Evolutionary conservation across 2,797 vertebrate species (phyloP), one percentile per base, ranked within the genome.

Genomic region (Petrocephalus sullivani): DNA sequence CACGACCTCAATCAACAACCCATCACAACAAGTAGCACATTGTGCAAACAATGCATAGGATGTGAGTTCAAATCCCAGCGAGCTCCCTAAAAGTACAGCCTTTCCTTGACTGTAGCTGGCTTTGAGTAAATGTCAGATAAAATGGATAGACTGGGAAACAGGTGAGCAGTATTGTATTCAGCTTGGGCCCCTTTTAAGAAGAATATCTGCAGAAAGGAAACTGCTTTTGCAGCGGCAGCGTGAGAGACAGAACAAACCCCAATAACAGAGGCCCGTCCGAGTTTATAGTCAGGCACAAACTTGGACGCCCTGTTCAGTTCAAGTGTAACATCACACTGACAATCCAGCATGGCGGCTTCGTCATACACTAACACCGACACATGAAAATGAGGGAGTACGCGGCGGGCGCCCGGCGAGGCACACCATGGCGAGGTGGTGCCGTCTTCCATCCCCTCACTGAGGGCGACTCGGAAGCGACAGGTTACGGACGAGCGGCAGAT

Each of bases 231-330:
- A 41, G 93, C 91, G 90, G 91, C 93, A 86, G 92, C 92, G 93
- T 93, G 93, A 89, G 91, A 89, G 90, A 92, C 91, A 94, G 46
- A 82, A 82, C 37, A 82, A 16, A n/a, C 1, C 10, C 1, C 1
- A 49, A 83, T 89, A 87, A 90, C 93, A 93, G 87, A 88, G 91
- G 92, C 91, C 91, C 92, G 92, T 94, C 93, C 83, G 12, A 92
- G 93, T 93, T 93, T 91, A 94, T 95, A 95, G 92, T 93, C 92
- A 90, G 91, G 89, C 90, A 93, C 91, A 57, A 57, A 57, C 14
- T 19, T 19, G 56, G 56, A 57, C 56, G 4, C 93, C 92, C 87
- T 82, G 90, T 91, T 93, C 89, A 87, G 89, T 87, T 91, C 93
- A 92, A 91, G 89, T 91, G 85, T 90, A 28, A 67, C 4, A 67